Conservation (phyloP, 2,888 invertebrate genomes). For the Aelia acuminata region DNA sequence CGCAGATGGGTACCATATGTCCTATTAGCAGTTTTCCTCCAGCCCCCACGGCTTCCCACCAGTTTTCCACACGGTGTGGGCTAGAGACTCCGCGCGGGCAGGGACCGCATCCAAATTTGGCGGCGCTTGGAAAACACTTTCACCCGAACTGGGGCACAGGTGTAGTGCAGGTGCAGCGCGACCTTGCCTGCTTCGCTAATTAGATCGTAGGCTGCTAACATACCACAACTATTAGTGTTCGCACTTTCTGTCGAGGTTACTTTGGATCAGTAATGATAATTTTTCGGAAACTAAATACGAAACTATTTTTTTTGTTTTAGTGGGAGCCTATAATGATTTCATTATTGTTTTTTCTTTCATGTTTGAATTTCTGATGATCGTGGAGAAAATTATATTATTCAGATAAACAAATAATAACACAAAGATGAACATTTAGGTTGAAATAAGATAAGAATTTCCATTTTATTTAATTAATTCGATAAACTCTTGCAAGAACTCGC, state of each 20-base stretch:
- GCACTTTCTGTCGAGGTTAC: not conserved
- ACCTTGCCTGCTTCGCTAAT: constrained; percentile 14
- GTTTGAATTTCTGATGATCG: too few relatives aligned
- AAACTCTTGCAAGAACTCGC: too few relatives aligned
- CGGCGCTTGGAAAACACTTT: constrained; percentile 40
- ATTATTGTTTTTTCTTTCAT: too few relatives aligned
- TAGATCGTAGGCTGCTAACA: constrained; percentile 42
- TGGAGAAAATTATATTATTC: too few relatives aligned
- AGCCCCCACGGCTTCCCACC: constrained; percentile 23
- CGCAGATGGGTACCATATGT: constrained; percentile 32
- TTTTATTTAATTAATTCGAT: too few relatives aligned
- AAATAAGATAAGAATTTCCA: too few relatives aligned
- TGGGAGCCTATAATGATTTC: not conserved
- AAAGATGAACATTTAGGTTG: too few relatives aligned
- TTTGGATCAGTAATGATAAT: not conserved
- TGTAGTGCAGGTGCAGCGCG: constrained; percentile 40
- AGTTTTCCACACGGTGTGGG: constrained; percentile 3
- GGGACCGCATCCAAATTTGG: constrained; percentile 18
- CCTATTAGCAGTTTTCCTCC: constrained; percentile 35
- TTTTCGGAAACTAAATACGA: not conserved
- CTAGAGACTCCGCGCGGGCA: not conserved
- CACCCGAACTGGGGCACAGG: constrained; percentile 48
- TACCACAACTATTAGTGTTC: not conserved
- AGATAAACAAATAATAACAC: too few relatives aligned
- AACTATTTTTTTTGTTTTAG: too few relatives aligned